Base-by-base conservation (phyloP, 2,888 invertebrate genomes). In the Hetaerina titia region DNA sequence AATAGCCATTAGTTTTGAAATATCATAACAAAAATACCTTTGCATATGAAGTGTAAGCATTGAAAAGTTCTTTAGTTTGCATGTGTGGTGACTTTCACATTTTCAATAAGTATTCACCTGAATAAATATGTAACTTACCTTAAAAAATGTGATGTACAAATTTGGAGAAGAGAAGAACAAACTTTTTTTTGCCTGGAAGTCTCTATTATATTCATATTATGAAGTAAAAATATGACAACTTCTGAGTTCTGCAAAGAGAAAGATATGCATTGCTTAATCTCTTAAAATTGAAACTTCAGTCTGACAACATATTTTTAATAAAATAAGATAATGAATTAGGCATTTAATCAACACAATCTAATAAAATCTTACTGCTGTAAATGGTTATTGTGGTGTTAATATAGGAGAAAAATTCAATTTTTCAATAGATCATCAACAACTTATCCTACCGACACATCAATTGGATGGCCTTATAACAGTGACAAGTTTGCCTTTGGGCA, bases 151-250 rank as follows among this genome's bases (percentile, higher is more conserved):
- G 97, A 96, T 8, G 97, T 96, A 96, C 97, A 97, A 89, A 97
- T 96, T 95, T 96, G 96, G 63, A 96, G 96, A 94, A 97, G 96
- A 57, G 96, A 95, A 13, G 96, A 96, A 95, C 97, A 96, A 63
- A 97, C 96, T 96, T 96, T 97, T 58, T 96, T 96, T 95, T 97
- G 97, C 94, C 97, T 96, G 8, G 96, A 96, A 69, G 96, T 96
- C 95, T 96, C 96, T 60, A 97, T 97, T 92, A 97, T 96, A 0
- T 97, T 97, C 95, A 97, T 96, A 97, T 97, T 97, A 95, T 97
- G 96, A 89, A 97, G 96, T 95, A 97, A 96, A 96, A 97, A 96
- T 60, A 97, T 96, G 87, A 97, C 96, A n/a, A 97, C 97, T 95
- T 97, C 97, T 0, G 97, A 96, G 96, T 97, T 96, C 95, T 97